Conservation (phyloP, 2,797 vertebrate genomes). For the Diplodus sargus region DNA sequence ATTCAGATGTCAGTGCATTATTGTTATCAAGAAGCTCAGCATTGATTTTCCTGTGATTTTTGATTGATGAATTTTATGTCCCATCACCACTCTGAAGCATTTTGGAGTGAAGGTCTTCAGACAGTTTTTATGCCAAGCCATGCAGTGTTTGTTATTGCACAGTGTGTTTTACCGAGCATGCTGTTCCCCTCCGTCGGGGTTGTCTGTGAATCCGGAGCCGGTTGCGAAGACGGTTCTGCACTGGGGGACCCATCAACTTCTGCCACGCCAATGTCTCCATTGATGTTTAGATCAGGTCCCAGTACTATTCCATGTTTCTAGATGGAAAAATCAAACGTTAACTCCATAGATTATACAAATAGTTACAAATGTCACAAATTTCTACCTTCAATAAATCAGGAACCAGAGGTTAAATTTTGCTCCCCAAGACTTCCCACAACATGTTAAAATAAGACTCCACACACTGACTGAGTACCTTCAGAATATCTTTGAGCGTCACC, state of each 20-base stretch:
- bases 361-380: background rate
- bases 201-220: constrained; percentile 40
- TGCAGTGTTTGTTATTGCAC: constrained; percentile 27
- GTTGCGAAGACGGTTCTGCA: constrained; percentile 42
- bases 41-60: background rate
- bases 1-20: background rate
- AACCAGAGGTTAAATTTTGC: background rate
- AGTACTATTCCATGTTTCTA: constrained; percentile 95
- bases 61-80: background rate
- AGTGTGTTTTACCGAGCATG: constrained; percentile 80
- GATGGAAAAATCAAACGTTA: constrained; percentile 23
- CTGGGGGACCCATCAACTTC: constrained; percentile 49
- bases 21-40: background rate
- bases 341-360: background rate
- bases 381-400: background rate
- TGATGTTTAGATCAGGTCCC: constrained; percentile 87
- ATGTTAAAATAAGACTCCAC: background rate
- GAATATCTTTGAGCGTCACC: constrained; percentile 90
- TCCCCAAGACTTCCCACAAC: background rate
- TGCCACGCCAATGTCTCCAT: constrained; percentile 82
- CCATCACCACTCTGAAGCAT: background rate
- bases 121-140: constrained; percentile 26
- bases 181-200: constrained; percentile 76
- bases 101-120: constrained; percentile 46
- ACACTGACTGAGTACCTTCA: constrained; percentile 89